Conservation (phyloP, 2,113 vertebrate genomes). For the Callipepla californica region DNA sequence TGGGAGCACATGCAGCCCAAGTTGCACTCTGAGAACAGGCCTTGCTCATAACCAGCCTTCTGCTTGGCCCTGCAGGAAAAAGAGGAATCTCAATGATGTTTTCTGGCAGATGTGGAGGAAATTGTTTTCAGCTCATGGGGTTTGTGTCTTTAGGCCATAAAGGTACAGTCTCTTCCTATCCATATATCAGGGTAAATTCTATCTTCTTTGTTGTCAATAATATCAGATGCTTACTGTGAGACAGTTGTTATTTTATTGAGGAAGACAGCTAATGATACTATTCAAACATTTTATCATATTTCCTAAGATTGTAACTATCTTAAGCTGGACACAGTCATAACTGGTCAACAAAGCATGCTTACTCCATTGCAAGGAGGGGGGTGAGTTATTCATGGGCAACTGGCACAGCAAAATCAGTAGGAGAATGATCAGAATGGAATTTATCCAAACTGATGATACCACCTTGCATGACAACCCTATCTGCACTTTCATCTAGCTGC, state of each 20-base stretch:
- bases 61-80: constrained; percentile 75
- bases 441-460: not conserved
- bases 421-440: not conserved
- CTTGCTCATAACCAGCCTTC: constrained; percentile 68
- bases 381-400: not conserved
- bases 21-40: constrained; percentile 89
- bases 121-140: not conserved
- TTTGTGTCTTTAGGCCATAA: not conserved
- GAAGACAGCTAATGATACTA: not conserved
- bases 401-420: not conserved
- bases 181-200: not conserved
- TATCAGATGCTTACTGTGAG: not conserved
- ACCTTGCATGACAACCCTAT: accelerated
- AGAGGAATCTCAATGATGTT: not conserved
- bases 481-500: not conserved
- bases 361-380: not conserved
- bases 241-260: not conserved
- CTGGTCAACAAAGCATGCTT: not conserved
- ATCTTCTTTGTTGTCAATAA: not conserved
- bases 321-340: not conserved
- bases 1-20: constrained; percentile 82
- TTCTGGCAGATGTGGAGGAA: not conserved
- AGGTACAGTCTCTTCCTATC: not conserved
- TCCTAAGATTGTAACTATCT: not conserved
- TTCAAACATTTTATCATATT: not conserved